Percentiles rank a stretch among this genome's conserved stretches.
Evolutionary conservation across 2,113 vertebrate genomes (phyloP).

Genomic region (Aphelocoma coerulescens): DNA sequence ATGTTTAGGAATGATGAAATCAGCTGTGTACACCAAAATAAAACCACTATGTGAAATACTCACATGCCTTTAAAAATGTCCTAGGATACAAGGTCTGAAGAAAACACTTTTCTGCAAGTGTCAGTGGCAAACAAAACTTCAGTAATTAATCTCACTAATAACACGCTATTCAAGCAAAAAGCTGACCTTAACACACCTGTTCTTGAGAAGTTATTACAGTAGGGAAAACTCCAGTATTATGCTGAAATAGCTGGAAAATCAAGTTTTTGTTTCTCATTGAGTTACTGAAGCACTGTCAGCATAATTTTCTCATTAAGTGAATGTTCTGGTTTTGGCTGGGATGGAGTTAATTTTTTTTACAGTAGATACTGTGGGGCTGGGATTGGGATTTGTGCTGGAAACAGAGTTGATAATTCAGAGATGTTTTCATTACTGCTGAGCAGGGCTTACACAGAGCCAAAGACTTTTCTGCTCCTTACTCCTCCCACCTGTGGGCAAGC

Average conservation of each 20-base stretch:
- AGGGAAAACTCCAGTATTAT: not conserved
- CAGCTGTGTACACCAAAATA: not conserved
- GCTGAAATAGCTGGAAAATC: not conserved
- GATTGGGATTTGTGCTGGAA: not conserved
- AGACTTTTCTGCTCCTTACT: not conserved
- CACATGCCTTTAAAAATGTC: not conserved
- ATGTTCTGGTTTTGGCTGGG: not conserved
- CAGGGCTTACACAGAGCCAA: not conserved
- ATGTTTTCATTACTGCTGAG: not conserved
- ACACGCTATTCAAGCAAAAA: not conserved
- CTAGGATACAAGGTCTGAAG: not conserved
- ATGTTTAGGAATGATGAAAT: not conserved
- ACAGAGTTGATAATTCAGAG: not conserved
- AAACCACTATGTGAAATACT: not conserved
- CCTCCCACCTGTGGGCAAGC: not conserved
- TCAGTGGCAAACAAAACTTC: not conserved
- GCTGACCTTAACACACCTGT: not conserved
- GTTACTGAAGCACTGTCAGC: not conserved
- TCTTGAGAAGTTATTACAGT: not conserved
- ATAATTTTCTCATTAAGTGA: not conserved
- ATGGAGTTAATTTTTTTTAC: not conserved
- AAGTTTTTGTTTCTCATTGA: not conserved
- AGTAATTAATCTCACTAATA: not conserved
- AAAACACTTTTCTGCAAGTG: not conserved
- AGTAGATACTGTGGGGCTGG: not conserved